phyloP scores from a whole-genome alignment of 2,888 invertebrate species.

The Choristoneura rosaceana region DNA sequence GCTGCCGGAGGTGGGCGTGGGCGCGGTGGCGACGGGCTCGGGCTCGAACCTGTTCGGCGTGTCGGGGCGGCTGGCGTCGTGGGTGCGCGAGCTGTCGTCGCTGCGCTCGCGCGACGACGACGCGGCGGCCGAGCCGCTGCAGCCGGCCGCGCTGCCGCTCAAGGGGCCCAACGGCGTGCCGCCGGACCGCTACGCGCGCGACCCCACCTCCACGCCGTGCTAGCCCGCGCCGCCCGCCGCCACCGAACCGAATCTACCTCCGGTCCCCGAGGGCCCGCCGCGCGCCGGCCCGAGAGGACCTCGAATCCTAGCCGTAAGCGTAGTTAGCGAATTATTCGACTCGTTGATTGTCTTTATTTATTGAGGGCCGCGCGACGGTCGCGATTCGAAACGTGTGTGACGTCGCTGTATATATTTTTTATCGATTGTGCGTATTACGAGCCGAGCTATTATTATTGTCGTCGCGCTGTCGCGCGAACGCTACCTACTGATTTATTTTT shows the following conservation, averaged over 20 bases:
- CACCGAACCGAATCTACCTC: slow-evolving; percentile 53
- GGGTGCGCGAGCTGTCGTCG: slow-evolving; percentile 81
- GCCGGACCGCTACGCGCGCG: slow-evolving; percentile 46
- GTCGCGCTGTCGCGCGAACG: slow-evolving; percentile 24
- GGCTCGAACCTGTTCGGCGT: slow-evolving; percentile 82
- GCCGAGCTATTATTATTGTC: slow-evolving; percentile 6
- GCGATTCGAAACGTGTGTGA: slow-evolving; percentile 12
- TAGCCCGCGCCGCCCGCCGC: slow-evolving; percentile 34
- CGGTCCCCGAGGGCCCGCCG: slow-evolving; percentile 35
- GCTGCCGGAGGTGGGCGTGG: slow-evolving; percentile 75
- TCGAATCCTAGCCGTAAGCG: slow-evolving; percentile 79
- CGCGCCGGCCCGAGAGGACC: slow-evolving; percentile 47
- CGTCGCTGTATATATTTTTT: slow-evolving; percentile 49
- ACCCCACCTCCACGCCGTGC: slow-evolving; percentile 51
- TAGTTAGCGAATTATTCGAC: slow-evolving; percentile 68
- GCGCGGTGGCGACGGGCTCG: slow-evolving; percentile 79
- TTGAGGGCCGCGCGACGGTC: slow-evolving; percentile 43
- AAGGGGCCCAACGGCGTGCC: slow-evolving; percentile 65
- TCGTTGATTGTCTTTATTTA: slow-evolving; percentile 60
- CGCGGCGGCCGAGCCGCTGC: slow-evolving; percentile 70
- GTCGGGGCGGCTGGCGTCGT: slow-evolving; percentile 80
- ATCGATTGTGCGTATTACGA: slow-evolving; percentile 41
- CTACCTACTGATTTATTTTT: slow-evolving; percentile 35
- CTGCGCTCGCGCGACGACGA: slow-evolving; percentile 74
- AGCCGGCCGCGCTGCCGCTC: slow-evolving; percentile 50